These are phyloP conservation scores for Paragorgia papillata DNA, from an alignment of 92 coral and sea anemone species.

Conservation along the genomic window DNA sequence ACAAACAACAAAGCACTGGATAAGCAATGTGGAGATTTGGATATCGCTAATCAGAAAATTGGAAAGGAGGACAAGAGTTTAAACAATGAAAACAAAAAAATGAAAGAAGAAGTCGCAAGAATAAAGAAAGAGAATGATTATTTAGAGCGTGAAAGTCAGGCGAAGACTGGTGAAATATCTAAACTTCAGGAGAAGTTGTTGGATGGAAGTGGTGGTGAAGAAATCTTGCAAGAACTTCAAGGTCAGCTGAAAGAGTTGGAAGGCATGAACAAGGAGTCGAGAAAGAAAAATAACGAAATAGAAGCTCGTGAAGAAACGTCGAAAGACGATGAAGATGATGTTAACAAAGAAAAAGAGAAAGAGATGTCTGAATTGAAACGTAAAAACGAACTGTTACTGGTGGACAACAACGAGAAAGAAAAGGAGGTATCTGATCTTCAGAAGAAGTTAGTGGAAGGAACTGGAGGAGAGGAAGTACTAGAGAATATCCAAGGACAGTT, in stretches of 20 bases:
- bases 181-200: conserved; percentile 58
- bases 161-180: conserved; percentile 52
- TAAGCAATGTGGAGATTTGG: conserved; percentile 19
- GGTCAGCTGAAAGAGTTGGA: conserved; percentile 75
- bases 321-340: conserved; percentile 59
- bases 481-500: conserved; percentile 65
- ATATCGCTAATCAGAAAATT: neutral
- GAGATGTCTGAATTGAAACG: conserved; percentile 55
- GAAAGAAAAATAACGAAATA: conserved; percentile 68
- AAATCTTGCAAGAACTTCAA: conserved; percentile 59
- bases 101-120: neutral
- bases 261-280: conserved; percentile 65
- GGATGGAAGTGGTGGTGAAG: conserved; percentile 59
- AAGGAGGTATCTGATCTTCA: neutral
- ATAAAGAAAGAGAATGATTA: conserved; percentile 53
- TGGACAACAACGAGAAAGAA: neutral
- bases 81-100: neutral
- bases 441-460: neutral
- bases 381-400: conserved; percentile 61
- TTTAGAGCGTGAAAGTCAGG: conserved; percentile 56
- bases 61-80: neutral
- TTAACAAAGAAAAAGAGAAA: conserved; percentile 54
- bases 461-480: conserved; percentile 47
- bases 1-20: conserved; percentile 61
- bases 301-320: conserved; percentile 62